Percentiles rank a stretch among this genome's conserved stretches.
Evolutionary conservation across 2,797 vertebrate species (phyloP).

Genomic region (Neosilurus hyrtlii): DNA sequence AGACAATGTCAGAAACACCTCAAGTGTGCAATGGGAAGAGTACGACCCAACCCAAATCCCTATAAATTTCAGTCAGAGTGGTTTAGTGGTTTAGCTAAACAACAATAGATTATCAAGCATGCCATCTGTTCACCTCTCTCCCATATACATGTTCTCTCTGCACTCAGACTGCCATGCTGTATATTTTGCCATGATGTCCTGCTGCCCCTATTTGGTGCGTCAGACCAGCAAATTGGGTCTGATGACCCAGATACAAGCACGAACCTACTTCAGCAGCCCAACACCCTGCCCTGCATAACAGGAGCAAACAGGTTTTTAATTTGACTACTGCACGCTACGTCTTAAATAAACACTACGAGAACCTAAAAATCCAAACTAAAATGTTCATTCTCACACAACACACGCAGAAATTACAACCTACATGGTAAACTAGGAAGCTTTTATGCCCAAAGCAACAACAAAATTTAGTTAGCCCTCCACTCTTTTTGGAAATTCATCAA

Average conservation of each 20-base stretch:
- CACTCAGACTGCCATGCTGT: constrained; percentile 46
- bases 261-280: constrained; percentile 57
- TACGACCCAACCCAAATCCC: background rate
- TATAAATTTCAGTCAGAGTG: background rate
- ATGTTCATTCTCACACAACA: constrained; percentile 6
- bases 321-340: background rate
- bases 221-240: constrained; percentile 56
- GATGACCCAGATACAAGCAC: constrained; percentile 69
- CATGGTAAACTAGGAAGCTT: constrained; percentile 51
- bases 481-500: background rate
- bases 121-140: constrained; percentile 42
- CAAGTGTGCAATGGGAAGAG: background rate
- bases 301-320: constrained; percentile 25
- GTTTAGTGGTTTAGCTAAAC: constrained; percentile 28
- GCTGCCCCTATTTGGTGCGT: constrained; percentile 59
- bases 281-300: constrained; percentile 37
- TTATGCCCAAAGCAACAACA: constrained; percentile 38
- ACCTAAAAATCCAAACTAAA: constrained; percentile 3
- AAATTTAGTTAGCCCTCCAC: constrained; percentile 5
- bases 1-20: constrained; percentile 1
- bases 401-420: background rate
- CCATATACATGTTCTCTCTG: constrained; percentile 10
- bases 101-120: constrained; percentile 35
- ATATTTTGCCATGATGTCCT: constrained; percentile 47
- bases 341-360: background rate